Evolutionary conservation across 2,113 vertebrate genomes (phyloP).

Genomic region (Apeltes quadracus): DNA sequence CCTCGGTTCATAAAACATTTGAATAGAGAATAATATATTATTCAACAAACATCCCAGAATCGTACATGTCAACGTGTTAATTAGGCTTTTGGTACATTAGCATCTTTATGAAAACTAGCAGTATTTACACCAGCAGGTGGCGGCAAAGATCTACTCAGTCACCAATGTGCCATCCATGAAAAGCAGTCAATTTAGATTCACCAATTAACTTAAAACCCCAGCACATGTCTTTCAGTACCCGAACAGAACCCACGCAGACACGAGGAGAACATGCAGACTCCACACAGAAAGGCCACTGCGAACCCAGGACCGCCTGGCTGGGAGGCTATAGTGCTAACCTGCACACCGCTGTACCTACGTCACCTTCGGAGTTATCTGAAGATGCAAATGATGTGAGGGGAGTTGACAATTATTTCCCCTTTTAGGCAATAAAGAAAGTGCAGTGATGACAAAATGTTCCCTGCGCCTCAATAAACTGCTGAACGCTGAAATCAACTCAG

Average conservation of each 20-base stretch:
- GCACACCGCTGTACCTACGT: too few relatives aligned
- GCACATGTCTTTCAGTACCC: too few relatives aligned
- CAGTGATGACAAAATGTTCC: neutral
- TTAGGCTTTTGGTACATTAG: neutral
- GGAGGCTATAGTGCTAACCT: too few relatives aligned
- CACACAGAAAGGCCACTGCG: too few relatives aligned
- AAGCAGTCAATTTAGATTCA: too few relatives aligned
- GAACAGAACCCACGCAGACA: too few relatives aligned
- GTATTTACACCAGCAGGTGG: slow-evolving; percentile 59
- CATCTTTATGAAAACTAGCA: neutral
- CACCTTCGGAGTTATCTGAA: neutral
- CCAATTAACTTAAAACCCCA: too few relatives aligned
- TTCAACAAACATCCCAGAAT: neutral
- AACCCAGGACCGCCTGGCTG: too few relatives aligned
- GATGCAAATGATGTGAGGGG: neutral
- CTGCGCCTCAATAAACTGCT: neutral
- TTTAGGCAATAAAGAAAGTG: neutral
- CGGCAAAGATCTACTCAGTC: slow-evolving; percentile 52
- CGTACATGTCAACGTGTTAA: neutral
- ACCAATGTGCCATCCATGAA: neutral
- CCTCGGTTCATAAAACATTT: neutral
- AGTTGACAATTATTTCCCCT: neutral
- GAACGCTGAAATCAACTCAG: neutral
- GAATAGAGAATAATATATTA: neutral
- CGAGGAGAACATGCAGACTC: too few relatives aligned